Percentiles rank a stretch among this genome's conserved stretches.
Evolutionary conservation across 1,140 invertebrate genomes (phyloP).

Genomic region (Sesamia nonagrioides): DNA sequence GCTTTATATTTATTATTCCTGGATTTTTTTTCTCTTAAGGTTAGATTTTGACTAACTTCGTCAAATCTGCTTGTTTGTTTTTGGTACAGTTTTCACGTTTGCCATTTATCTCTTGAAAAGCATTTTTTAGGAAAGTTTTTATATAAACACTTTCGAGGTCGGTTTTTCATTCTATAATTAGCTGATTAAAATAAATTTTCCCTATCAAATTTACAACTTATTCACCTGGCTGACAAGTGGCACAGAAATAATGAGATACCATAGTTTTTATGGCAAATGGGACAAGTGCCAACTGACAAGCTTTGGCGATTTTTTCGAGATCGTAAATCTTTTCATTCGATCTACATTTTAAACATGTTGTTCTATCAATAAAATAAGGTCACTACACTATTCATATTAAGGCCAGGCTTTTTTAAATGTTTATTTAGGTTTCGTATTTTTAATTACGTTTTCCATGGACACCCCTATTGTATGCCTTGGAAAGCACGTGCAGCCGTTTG

Average conservation of each 20-base stretch:
- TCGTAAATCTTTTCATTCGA: neutral
- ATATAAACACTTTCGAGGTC: neutral
- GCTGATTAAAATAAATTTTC: constrained; percentile 4
- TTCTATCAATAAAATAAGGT: no score
- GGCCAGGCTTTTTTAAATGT: no score
- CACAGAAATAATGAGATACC: constrained; percentile 5
- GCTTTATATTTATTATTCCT: neutral
- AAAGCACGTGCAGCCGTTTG: no score
- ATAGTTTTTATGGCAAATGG: constrained; percentile 5
- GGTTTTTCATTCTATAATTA: neutral
- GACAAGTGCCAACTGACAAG: neutral
- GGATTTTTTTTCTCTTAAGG: no score
- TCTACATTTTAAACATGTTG: neutral
- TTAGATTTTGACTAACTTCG: no score
- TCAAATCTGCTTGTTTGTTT: no score
- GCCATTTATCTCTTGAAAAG: neutral
- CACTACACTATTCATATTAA: no score
- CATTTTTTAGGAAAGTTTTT: neutral
- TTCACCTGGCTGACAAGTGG: constrained; percentile 9
- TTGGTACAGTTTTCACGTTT: neutral
- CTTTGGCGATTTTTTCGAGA: neutral
- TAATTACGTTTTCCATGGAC: no score
- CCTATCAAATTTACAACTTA: neutral
- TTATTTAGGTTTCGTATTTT: no score
- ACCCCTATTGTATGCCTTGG: no score